Evolutionary conservation across 2,888 invertebrate species (phyloP), one percentile per base, ranked within the genome.

Genomic region (Andrena trimmerana): DNA sequence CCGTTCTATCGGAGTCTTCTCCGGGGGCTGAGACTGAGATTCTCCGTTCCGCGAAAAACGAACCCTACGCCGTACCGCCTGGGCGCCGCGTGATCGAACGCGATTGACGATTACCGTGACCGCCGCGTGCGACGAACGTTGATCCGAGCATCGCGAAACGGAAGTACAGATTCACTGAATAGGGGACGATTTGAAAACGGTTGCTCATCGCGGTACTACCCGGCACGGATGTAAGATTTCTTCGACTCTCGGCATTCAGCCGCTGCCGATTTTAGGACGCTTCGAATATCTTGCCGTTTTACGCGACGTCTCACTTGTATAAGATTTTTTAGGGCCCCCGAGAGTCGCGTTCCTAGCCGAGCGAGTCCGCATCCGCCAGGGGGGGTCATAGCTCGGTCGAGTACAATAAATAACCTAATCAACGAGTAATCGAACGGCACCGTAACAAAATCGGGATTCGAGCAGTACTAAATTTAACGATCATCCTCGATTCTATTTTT

Each of bases 1-100:
- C 75, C 66, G 69, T 73, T 65, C 59, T 36, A 76, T 57, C 63
- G 52, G 48, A 73, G 54, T 48, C 52, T 63, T 68, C 78, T 72
- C 60, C 74, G 78, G 72, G 33, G 74, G 72, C 84, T 78, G 68
- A 78, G 75, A 75, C 84, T 78, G 83, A 83, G 78, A 78, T 78
- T 78, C 71, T 75, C 80, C 57, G 67, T 80, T 81, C 62, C 67
- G 72, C 27, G 54, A 57, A 27, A 33, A 48, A 62, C 33, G 54
- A 20, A 13, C 63, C 68, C 50, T 36, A 29, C 72, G 36, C 24
- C 24, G 68, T 29, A n/a, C 24, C 75, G 13, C 24, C 48, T 33
- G 57, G 57, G 4, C 24, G 20, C 13, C 57, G 13, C 42, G 42
- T 1, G 16, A 42, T 42, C 16, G 42, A 5, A 5, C 42, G 42